Evolutionary conservation across 1,140 invertebrate genomes (phyloP), one percentile per base, ranked within the genome.

Genomic region (Leptinotarsa undecemlineata): DNA sequence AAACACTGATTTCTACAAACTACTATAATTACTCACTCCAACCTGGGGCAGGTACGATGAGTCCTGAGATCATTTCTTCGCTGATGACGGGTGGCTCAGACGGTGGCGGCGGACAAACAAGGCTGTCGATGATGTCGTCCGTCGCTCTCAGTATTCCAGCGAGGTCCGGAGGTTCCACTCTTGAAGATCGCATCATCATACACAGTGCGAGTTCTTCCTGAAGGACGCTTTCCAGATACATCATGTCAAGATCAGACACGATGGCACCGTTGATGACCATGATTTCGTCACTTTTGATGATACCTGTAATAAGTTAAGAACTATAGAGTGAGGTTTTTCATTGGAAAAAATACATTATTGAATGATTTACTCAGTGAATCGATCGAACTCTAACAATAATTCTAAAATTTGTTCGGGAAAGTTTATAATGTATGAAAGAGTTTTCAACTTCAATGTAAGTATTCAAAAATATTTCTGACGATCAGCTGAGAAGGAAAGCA

Each of bases 191-290:
- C 91, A 98, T 96, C 93, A 98, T 98, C 92, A 98, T 95, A 87
- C 95, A 97, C n/a, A 99, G 89, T 33, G 94, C 93, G 48, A 96
- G 89, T 83, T 98, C 96, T 86, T 98, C 97, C 87, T 98, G 96
- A 73, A 99, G 89, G 48, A 98, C 95, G 82, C 92, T 93, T 86
- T 98, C 97, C 82, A 99, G 90, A 88, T 97, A 98, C 94, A 99
- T 98, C 97, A 99, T 99, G 89, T 99, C 97, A 86, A 99, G 89
- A 87, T 98, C 97, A 77, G 95, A 96, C 62, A 99, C 96, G 83
- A 98, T 96, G 76, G 96, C 96, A 76, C 97, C 95, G 87, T 99
- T 99, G 86, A 99, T 98, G 81, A 99, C 96, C 91, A 99, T 96
- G 84, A 99, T 98, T 87, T 99, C 97, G 87, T 99, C 97, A 80